Base-by-base conservation (phyloP, 2,113 vertebrate species). In the Propithecus coquereli region DNA sequence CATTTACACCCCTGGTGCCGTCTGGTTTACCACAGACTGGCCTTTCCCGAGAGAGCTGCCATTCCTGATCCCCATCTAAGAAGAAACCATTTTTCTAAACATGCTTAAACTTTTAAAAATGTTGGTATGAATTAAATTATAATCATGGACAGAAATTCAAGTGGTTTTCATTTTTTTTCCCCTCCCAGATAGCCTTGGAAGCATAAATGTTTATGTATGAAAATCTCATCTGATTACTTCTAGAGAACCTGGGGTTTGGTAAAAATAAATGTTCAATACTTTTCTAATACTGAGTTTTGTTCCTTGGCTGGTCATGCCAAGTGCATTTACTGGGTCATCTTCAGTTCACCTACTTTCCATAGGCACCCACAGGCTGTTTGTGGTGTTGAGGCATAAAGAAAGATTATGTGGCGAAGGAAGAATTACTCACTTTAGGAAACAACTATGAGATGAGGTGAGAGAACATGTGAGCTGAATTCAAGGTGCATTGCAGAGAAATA, bases 81-180 rank as follows among this genome's bases (percentile, higher is more conserved):
- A 70, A 81, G 68, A 97, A 96, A 90, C 61, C 40, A 40, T 40
- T 95, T 94, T 92, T 87, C 74, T 71, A 96, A 97, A 94, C 71
- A 92, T 94, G 18, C 66, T 65, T 54, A 91, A 96, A 45, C 27
- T 32, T 95, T 95, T 40, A n/a, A 70, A 93, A 96, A 87, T 96
- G 70, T 70, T 93, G 71, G 25, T 71, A 59, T 87, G 65, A 94
- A 74, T 82, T 79, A 91, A 95, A 77, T 81, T 73, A 89, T 81
- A 90, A 90, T 73, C 57, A 17, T 74, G 63, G 71, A 59, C 34
- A 70, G 87, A 97, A 87, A 95, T 88, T 81, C 76, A 96, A 93
- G 61, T 91, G 80, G 74, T 90, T 94, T 95, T 93, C 90, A 94
- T 95, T 95, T 94, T 91, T 88, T 66, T 73, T 94, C 88, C 50